Evolutionary conservation across 2,113 vertebrate species (phyloP).

Genomic region (Burhinus oedicnemus): DNA sequence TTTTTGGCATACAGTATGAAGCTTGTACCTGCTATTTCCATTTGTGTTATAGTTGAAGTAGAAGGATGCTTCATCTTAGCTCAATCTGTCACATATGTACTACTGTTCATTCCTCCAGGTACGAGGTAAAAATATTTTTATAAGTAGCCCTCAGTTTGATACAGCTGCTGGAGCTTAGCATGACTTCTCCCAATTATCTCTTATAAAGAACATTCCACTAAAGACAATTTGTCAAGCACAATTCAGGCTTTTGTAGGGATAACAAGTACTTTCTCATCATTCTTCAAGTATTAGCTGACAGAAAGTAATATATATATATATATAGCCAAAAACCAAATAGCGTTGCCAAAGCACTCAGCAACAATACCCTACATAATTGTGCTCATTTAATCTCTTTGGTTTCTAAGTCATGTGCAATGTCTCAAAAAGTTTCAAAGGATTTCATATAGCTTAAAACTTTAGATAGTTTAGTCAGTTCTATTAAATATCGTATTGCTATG

Average conservation of each 20-base stretch:
- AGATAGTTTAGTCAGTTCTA: background rate
- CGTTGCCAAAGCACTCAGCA: background rate
- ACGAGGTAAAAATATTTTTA: background rate
- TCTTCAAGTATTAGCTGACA: background rate
- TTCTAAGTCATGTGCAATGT: background rate
- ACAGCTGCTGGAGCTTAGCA: background rate
- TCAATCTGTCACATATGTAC: background rate
- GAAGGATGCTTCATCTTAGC: background rate
- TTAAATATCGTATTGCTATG: background rate
- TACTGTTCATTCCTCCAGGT: background rate
- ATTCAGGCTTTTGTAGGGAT: background rate
- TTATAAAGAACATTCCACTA: background rate
- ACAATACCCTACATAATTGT: background rate
- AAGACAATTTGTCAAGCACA: slow-evolving; percentile 7
- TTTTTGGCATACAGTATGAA: background rate
- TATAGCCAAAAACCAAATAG: background rate
- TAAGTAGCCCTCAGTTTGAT: background rate
- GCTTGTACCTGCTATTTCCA: background rate
- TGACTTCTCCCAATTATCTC: background rate
- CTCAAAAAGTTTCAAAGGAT: background rate
- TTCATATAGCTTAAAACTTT: background rate
- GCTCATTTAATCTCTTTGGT: background rate
- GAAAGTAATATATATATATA: background rate
- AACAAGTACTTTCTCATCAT: background rate
- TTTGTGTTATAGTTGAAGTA: background rate